Percentiles rank a stretch among this genome's conserved stretches.
These are phyloP conservation scores for Paradisaea rubra DNA, from an alignment of 2,113 vertebrate species.

Conservation along the genomic window DNA sequence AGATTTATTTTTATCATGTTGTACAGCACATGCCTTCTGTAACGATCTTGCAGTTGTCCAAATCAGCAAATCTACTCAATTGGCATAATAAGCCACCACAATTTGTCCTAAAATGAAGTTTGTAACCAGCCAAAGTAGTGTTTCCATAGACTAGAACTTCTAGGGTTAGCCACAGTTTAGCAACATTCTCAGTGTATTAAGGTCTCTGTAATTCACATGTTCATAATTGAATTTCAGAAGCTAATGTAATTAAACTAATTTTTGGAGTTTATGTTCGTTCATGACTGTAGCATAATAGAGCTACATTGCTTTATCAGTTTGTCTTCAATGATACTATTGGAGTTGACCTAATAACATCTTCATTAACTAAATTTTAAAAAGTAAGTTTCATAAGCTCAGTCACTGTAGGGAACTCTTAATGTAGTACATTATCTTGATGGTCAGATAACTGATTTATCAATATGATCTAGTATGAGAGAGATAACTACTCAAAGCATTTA, in stretches of 20 bases:
- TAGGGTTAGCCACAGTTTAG: neutral
- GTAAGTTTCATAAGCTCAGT: neutral
- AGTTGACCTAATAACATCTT: neutral
- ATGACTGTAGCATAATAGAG: neutral
- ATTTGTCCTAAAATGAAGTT: neutral
- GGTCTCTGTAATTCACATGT: neutral
- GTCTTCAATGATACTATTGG: neutral
- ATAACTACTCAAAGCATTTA: neutral
- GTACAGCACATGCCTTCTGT: neutral
- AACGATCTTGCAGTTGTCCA: neutral
- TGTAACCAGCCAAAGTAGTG: neutral
- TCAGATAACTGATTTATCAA: neutral
- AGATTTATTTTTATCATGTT: neutral
- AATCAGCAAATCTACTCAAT: neutral
- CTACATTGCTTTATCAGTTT: neutral
- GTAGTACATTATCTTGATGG: neutral
- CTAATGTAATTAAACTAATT: neutral
- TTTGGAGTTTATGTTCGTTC: neutral
- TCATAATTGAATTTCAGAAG: neutral
- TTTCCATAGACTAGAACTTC: neutral
- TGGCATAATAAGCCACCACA: neutral
- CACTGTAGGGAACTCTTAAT: neutral
- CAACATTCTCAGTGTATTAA: neutral
- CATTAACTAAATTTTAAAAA: neutral
- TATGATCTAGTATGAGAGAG: neutral